Conservation (phyloP, 2,888 invertebrate genomes). For the Lasioglossum malachurum region DNA sequence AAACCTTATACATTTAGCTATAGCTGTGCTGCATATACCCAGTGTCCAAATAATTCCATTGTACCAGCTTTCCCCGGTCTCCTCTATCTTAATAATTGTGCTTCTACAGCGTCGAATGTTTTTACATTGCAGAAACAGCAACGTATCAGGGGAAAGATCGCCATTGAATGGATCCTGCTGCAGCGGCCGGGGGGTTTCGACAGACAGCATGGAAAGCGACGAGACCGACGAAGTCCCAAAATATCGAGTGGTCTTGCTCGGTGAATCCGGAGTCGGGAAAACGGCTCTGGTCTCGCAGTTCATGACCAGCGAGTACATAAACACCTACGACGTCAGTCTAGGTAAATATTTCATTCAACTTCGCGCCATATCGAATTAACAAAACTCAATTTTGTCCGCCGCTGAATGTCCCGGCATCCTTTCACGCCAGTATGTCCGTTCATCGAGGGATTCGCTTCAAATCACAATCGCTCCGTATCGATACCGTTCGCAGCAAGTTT, state of each 20-base stretch:
- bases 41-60: too few relatives aligned
- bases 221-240: constrained; percentile 90
- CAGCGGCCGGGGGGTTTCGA: constrained; percentile 90
- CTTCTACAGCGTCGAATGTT: neutral
- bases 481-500: neutral
- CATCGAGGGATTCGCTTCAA: neutral
- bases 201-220: constrained; percentile 87
- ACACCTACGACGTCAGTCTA: constrained; percentile 96
- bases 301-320: constrained; percentile 98
- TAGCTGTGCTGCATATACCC: too few relatives aligned
- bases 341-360: constrained; percentile 86
- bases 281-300: constrained; percentile 96
- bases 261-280: constrained; percentile 95
- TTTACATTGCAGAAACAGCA: constrained; percentile 88
- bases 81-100: too few relatives aligned
- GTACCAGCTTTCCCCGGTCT: too few relatives aligned
- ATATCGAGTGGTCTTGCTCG: constrained; percentile 93
- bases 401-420: neutral
- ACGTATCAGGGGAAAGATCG: constrained; percentile 89
- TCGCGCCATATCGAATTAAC: neutral
- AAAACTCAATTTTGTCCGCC: neutral
- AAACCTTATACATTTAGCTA: too few relatives aligned
- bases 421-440: neutral
- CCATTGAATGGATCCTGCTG: constrained; percentile 96
- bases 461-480: neutral